Evolutionary conservation across 64 coral and sea anemone genomes (phyloP).

Genomic region (Actinia tenebrosa): DNA sequence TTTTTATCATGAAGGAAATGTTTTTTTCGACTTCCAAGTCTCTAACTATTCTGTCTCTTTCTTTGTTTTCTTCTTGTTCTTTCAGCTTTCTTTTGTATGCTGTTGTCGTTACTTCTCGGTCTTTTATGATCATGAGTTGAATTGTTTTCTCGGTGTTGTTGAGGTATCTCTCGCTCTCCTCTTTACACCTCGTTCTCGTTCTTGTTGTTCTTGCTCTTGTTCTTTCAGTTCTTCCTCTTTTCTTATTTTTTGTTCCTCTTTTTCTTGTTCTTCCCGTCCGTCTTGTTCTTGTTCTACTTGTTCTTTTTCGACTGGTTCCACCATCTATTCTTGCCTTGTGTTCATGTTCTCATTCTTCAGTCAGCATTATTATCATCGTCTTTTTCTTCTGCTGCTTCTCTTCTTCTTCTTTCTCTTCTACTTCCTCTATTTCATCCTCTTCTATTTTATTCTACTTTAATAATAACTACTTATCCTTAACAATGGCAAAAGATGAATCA

Average conservation of each 20-base stretch:
- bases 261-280: not conserved
- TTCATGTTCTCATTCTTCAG: too few species aligned
- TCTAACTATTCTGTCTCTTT: not conserved
- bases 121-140: not conserved
- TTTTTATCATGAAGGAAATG: not conserved
- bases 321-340: too few species aligned
- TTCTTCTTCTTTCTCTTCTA: not conserved
- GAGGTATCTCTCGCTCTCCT: not conserved
- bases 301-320: not conserved
- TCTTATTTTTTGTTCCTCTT: not conserved
- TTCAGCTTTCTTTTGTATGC: not conserved
- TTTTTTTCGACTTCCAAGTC: not conserved
- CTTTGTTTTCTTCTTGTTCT: not conserved
- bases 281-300: not conserved
- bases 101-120: not conserved
- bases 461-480: too few species aligned
- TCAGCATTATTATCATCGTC: too few species aligned
- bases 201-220: not conserved
- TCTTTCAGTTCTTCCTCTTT: not conserved
- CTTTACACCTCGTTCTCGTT: not conserved
- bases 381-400: not conserved
- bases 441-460: not conserved
- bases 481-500: too few species aligned
- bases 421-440: not conserved
- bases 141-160: not conserved